Percentiles rank a stretch among this genome's conserved stretches.
Conservation (phyloP, 2,113 vertebrate species). For the Hemiprocne comata region DNA sequence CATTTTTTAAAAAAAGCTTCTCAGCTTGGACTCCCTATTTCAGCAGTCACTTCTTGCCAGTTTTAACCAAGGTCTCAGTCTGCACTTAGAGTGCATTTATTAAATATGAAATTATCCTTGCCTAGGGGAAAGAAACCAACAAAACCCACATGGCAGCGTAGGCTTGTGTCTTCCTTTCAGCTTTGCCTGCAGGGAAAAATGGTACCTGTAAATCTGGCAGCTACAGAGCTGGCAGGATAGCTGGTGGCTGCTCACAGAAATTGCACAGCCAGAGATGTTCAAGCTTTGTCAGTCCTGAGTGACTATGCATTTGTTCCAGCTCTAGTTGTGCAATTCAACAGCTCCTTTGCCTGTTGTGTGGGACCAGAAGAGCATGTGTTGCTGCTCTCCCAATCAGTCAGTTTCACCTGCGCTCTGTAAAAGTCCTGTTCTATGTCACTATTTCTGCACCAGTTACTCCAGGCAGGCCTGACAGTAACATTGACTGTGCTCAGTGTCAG, state of each 20-base stretch:
- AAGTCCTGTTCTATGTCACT: background rate
- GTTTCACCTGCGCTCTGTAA: background rate
- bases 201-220: background rate
- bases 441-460: background rate
- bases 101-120: slow-evolving; percentile 6
- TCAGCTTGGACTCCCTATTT: background rate
- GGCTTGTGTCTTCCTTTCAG: background rate
- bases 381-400: background rate
- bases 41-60: background rate
- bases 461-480: background rate
- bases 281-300: background rate
- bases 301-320: background rate
- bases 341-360: background rate
- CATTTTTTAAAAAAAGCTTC: background rate
- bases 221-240: background rate
- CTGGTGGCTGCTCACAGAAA: background rate
- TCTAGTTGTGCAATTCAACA: background rate
- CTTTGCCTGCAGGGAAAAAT: background rate
- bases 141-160: background rate
- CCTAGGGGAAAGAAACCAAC: background rate
- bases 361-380: background rate
- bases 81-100: background rate
- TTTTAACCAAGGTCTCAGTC: background rate
- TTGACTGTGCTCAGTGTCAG: background rate
- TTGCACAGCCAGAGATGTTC: background rate